Evolutionary conservation across 2,888 invertebrate species (phyloP).

Genomic region (Cartodere bifasciata): DNA sequence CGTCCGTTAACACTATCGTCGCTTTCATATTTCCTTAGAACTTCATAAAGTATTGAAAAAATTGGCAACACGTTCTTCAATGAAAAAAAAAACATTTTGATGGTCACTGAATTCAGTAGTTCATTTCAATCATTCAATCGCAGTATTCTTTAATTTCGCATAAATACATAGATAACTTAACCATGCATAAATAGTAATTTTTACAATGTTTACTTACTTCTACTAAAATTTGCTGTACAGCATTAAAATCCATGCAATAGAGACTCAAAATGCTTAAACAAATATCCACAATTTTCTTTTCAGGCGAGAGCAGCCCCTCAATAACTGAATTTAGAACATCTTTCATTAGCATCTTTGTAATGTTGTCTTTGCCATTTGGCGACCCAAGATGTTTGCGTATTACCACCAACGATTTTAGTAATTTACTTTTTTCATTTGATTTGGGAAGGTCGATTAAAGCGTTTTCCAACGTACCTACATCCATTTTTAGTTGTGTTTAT

Average conservation of each 20-base stretch:
- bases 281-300: slow-evolving; percentile 58
- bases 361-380: slow-evolving; percentile 23
- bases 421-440: too few relatives aligned
- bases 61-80: too few relatives aligned
- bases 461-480: slow-evolving; percentile 12
- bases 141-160: background rate
- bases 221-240: slow-evolving; percentile 42
- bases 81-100: slow-evolving; percentile 21
- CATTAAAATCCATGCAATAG: slow-evolving; percentile 57
- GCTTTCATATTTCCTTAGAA: slow-evolving; percentile 49
- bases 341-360: slow-evolving; percentile 27
- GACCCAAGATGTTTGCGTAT: slow-evolving; percentile 29
- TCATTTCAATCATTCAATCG: slow-evolving; percentile 2
- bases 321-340: slow-evolving; percentile 37
- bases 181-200: slow-evolving; percentile 7
- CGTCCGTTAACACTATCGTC: slow-evolving; percentile 63
- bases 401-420: slow-evolving; percentile 24
- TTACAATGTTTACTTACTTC: background rate
- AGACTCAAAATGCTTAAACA: slow-evolving; percentile 72
- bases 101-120: slow-evolving; percentile 3
- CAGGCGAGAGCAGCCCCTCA: slow-evolving; percentile 49
- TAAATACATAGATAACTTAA: too few relatives aligned
- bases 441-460: slow-evolving; percentile 16
- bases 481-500: slow-evolving; percentile 5
- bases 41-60: slow-evolving; percentile 45